Conservation (phyloP, 2,113 vertebrate genomes). For the Chaetorhynchus papuensis region DNA sequence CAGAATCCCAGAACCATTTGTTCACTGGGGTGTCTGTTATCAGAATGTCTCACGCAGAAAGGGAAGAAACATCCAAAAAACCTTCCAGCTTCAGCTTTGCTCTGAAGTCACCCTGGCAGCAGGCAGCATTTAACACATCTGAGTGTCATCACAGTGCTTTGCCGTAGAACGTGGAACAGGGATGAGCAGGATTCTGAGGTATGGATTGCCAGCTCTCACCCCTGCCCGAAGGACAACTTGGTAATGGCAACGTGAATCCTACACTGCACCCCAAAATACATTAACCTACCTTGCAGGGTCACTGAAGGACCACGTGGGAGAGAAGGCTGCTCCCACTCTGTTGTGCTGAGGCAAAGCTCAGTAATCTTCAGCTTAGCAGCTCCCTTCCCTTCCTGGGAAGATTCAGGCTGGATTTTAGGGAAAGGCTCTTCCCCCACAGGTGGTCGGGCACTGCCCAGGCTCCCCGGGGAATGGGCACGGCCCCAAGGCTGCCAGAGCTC, state of each 20-base stretch:
- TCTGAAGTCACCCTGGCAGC: background rate
- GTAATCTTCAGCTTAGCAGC: accelerated
- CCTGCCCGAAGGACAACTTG: background rate
- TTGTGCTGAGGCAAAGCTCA: background rate
- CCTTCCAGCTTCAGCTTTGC: background rate
- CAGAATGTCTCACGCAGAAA: background rate
- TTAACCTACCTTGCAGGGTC: background rate
- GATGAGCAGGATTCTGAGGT: background rate
- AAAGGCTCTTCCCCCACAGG: background rate
- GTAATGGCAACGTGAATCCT: background rate
- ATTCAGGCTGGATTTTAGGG: background rate
- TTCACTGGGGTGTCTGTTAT: background rate
- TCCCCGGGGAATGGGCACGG: accelerated
- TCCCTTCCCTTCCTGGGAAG: background rate
- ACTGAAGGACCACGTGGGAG: background rate
- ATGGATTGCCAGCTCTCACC: background rate
- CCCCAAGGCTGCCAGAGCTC: background rate
- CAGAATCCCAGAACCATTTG: background rate
- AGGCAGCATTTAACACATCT: background rate
- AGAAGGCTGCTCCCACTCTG: background rate
- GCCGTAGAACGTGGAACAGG: background rate
- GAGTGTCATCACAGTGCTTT: background rate
- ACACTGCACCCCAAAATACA: background rate
- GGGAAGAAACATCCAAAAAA: background rate
- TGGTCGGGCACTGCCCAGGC: background rate